Percentiles rank a stretch among this genome's conserved stretches.
Evolutionary conservation across 2,888 invertebrate species (phyloP).

Genomic region (Maniola hyperantus): DNA sequence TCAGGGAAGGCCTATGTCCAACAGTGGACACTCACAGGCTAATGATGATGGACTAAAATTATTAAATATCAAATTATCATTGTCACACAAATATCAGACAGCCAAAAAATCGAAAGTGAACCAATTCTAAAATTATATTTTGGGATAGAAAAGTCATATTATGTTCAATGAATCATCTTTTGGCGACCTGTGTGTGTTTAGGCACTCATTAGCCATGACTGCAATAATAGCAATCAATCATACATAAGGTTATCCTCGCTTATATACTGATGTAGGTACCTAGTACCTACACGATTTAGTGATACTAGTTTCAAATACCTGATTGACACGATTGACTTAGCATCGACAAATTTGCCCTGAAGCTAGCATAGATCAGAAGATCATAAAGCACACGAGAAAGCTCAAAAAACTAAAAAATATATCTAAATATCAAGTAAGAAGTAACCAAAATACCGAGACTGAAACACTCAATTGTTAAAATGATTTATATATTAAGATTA

Average conservation of each 20-base stretch:
- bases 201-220: slow-evolving; percentile 27
- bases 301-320: neutral
- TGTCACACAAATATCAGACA: slow-evolving; percentile 1
- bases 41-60: neutral
- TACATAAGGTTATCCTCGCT: slow-evolving; percentile 19
- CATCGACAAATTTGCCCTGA: neutral
- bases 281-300: neutral
- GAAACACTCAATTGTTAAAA: neutral
- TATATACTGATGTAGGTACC: neutral
- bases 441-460: no score
- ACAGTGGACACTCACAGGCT: no score
- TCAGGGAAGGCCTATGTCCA: no score
- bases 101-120: neutral
- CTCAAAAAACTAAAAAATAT: no score
- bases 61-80: neutral
- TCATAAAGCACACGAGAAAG: no score
- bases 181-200: slow-evolving; percentile 26
- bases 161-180: slow-evolving; percentile 28
- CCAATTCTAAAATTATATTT: slow-evolving; percentile 21
- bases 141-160: slow-evolving; percentile 24
- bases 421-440: no score
- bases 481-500: no score
- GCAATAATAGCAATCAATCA: slow-evolving; percentile 21
- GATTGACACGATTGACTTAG: neutral
- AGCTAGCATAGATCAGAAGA: no score